Conservation (phyloP, 2,113 vertebrate genomes). For the Zosterops hypoxanthus region DNA sequence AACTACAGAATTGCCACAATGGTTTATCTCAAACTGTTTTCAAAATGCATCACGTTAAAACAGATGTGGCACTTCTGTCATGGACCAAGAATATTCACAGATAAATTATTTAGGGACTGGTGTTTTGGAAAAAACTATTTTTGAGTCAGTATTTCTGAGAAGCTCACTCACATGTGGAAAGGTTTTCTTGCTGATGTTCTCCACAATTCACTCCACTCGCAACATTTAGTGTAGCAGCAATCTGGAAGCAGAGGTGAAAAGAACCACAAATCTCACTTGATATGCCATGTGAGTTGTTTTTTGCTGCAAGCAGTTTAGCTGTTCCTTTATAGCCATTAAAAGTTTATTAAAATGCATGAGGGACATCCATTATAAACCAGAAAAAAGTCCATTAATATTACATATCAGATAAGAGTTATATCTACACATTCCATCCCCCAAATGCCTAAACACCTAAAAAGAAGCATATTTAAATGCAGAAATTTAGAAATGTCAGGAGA, state of each 20-base stretch:
- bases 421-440: not conserved
- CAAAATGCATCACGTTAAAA: not conserved
- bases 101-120: constrained; percentile 8
- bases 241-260: constrained; percentile 32
- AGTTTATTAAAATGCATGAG: constrained; percentile 54
- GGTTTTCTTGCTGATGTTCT: not conserved
- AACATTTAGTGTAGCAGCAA: not conserved
- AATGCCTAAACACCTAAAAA: not conserved
- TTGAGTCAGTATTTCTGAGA: not conserved
- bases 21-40: not conserved
- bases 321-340: constrained; percentile 38
- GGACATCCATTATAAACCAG: constrained; percentile 17
- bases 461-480: not conserved
- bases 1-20: not conserved
- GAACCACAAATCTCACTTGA: constrained; percentile 18
- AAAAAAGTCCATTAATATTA: constrained; percentile 25
- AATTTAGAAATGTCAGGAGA: not conserved
- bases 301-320: not conserved
- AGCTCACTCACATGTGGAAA: not conserved
- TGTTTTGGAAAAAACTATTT: not conserved
- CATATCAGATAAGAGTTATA: not conserved
- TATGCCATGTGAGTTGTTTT: constrained; percentile 7
- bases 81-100: not conserved
- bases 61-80: not conserved
- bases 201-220: not conserved